Base-by-base conservation (phyloP, 2,113 vertebrate genomes). In the Austrofundulus limnaeus region DNA sequence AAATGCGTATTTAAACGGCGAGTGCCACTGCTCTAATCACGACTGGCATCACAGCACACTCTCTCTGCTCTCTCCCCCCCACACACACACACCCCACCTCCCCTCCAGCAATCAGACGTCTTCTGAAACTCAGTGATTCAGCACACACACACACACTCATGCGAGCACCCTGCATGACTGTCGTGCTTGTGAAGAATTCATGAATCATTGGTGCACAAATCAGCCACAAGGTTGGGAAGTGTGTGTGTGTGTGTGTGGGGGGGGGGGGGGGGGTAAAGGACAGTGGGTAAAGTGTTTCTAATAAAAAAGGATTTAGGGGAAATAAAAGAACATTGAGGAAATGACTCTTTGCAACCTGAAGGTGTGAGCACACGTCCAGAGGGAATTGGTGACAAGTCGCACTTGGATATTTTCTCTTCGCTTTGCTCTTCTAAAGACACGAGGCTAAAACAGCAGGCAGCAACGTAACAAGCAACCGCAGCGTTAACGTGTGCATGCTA, bases 171-270 rank as follows among this genome's bases (percentile, higher is more conserved):
- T 17, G 59, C 74, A 61, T 80, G 87, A 87, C 78, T 80, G 66
- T 72, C 53, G n/a, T 72, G 80, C 69, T 69, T 72, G 74, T 76
- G 77, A 66, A 70, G 67, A 89, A 85, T 81, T 86, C 81, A 88
- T 90, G 87, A 90, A 88, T 91, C 85, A 85, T 69, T 82, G 79
- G 83, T 77, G 80, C 77, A 78, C 69, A 13, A 90, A 84, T 87
- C 82, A 81, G 76, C 82, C 76, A 70, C 49, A 10, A 87, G 87
- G 75, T 82, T 77, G n/a, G n/a, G n/a, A n/a, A n/a, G n/a, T n/a
- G n/a, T n/a, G n/a, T n/a, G n/a, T n/a, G n/a, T n/a, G n/a, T 72
- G 72, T 78, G 52, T 52, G 41, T 56, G 71, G 62, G 23, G 52
- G 61, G 67, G 58, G 77, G 69, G 61, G 54, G 51, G 24, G 51